Percentiles rank a stretch among this genome's conserved stretches.
These are phyloP conservation scores for Columba guinea DNA, from an alignment of 2,797 vertebrate genomes.

Conservation along the genomic window DNA sequence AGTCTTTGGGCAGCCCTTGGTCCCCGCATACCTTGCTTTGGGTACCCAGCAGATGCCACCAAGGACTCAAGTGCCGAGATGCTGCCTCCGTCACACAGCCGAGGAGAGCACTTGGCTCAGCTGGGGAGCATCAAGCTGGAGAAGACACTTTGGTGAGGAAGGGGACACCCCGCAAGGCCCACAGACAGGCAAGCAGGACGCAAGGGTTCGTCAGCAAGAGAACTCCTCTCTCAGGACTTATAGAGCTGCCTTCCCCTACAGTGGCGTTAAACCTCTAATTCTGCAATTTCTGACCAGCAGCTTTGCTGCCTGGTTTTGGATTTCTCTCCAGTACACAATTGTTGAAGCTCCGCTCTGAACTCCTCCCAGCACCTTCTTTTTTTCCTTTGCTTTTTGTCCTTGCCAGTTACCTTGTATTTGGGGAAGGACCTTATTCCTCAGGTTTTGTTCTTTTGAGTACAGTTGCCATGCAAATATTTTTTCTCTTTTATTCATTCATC, in stretches of 20 bases:
- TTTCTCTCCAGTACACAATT: background rate
- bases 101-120: background rate
- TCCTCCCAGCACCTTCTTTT: background rate
- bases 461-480: background rate
- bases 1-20: background rate
- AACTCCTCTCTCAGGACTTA: background rate
- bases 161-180: background rate
- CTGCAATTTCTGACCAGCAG: background rate
- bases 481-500: background rate
- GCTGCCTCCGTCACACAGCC: background rate
- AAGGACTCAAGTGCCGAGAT: background rate
- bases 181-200: background rate
- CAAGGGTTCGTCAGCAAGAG: background rate
- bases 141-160: background rate
- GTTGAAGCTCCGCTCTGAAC: background rate
- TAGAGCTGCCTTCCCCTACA: background rate
- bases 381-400: background rate
- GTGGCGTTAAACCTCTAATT: rapidly evolving
- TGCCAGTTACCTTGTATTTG: background rate
- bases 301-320: background rate
- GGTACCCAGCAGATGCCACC: background rate
- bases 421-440: background rate
- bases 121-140: background rate
- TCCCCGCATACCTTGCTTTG: background rate
- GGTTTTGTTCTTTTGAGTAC: background rate